Evolutionary conservation across 2,113 vertebrate species (phyloP).

Genomic region (Poicephalus gulielmi): DNA sequence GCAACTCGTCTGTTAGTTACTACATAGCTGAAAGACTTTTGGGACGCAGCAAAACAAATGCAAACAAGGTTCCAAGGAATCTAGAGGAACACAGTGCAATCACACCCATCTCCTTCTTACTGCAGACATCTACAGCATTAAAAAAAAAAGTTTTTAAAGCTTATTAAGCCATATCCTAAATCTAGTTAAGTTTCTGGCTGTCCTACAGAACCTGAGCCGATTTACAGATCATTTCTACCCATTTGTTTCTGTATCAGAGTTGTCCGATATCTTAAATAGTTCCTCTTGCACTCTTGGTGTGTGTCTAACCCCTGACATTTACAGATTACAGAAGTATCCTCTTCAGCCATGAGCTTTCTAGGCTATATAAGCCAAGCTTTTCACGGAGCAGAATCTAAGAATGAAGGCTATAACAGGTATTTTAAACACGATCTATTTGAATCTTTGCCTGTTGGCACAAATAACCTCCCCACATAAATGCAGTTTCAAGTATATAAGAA

Average conservation of each 20-base stretch:
- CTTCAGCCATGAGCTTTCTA: background rate
- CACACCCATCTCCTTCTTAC: background rate
- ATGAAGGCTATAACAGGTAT: background rate
- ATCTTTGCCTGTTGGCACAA: conserved; percentile 2
- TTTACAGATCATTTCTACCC: background rate
- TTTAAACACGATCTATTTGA: background rate
- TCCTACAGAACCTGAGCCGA: background rate
- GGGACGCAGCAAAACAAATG: conserved; percentile 15
- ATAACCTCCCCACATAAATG: conserved; percentile 10
- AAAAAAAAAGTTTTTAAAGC: background rate
- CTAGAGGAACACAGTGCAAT: background rate
- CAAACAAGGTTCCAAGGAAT: background rate
- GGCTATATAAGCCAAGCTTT: background rate
- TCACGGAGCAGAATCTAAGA: background rate
- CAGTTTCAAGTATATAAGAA: background rate
- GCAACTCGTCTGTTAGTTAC: conserved; percentile 19
- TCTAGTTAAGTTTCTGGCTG: background rate
- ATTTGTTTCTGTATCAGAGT: background rate
- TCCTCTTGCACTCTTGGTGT: background rate
- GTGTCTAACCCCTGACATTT: conserved; percentile 1
- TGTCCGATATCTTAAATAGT: background rate
- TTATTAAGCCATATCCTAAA: background rate
- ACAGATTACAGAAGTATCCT: background rate
- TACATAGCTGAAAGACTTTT: conserved; percentile 20
- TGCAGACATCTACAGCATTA: background rate